A percentile compares a stretch with the other conserved stretches of the same genome.
Evolutionary conservation across 2,888 invertebrate genomes (phyloP).

Genomic region (Saturnia japonica): DNA sequence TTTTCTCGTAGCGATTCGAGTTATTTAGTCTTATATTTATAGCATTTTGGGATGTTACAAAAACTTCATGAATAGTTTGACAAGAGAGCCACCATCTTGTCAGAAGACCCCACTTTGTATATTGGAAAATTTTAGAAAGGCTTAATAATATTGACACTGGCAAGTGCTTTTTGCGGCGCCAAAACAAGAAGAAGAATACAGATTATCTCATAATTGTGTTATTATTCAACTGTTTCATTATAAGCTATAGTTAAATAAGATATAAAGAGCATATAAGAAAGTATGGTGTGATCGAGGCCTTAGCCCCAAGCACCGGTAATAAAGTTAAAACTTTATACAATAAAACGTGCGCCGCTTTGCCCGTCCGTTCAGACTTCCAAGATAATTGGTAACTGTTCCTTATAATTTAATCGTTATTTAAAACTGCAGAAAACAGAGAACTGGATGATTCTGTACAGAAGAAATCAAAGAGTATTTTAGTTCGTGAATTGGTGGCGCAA

Average conservation of each 20-base stretch:
- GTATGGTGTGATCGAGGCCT: not conserved
- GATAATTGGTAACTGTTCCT: not conserved
- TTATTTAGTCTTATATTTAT: too few species aligned
- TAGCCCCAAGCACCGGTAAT: not conserved
- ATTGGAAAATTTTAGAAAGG: too few species aligned
- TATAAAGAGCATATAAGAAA: not conserved
- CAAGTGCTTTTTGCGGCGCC: too few species aligned
- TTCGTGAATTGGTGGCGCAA: too few species aligned
- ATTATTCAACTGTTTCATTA: not conserved
- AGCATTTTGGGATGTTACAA: too few species aligned
- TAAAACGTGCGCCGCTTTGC: conserved; percentile 1
- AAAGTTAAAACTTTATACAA: conserved; percentile 12
- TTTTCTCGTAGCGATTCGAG: too few species aligned
- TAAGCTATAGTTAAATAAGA: not conserved
- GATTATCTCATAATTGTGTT: not conserved
- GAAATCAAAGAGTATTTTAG: not conserved
- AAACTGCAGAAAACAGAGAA: not conserved
- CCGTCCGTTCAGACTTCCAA: not conserved
- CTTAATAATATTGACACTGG: too few species aligned
- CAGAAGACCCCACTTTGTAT: too few species aligned
- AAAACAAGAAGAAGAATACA: too few species aligned
- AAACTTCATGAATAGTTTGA: too few species aligned
- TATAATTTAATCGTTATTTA: not conserved
- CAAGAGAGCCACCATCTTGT: too few species aligned
- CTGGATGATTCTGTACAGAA: not conserved